Evolutionary conservation across 2,797 vertebrate genomes (phyloP).

Genomic region (Erpetoichthys calabaricus): DNA sequence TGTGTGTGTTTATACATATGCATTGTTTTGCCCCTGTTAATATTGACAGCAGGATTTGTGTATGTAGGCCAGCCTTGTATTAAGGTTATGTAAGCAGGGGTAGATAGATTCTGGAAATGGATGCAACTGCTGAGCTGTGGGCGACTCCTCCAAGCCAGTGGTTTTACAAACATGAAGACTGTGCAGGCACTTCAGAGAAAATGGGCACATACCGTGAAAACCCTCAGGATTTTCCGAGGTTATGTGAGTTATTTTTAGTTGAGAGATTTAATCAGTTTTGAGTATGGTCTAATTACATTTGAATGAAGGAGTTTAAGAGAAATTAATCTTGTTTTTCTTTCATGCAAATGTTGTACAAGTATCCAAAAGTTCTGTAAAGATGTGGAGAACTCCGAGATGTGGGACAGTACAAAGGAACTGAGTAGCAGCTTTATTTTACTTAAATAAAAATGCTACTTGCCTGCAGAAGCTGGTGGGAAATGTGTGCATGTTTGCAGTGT

Average conservation of each 20-base stretch:
- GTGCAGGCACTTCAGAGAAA: conserved; percentile 62
- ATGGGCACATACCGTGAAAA: conserved; percentile 74
- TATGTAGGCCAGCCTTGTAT: conserved; percentile 90
- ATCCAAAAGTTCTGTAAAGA: conserved; percentile 10
- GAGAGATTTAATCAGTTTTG: conserved; percentile 11
- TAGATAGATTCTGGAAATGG: conserved; percentile 54
- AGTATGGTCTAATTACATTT: conserved; percentile 2
- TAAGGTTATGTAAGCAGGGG: conserved; percentile 68
- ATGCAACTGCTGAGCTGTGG: conserved; percentile 34
- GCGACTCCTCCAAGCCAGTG: background rate
- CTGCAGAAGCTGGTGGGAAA: conserved; percentile 37
- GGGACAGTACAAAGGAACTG: conserved; percentile 28
- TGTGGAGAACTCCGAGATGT: conserved; percentile 22
- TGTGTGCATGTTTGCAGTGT: background rate
- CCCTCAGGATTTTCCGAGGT: conserved; percentile 72
- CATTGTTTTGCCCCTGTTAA: conserved; percentile 40
- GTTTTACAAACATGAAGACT: conserved; percentile 62
- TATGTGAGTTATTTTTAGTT: conserved; percentile 61
- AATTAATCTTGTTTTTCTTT: conserved; percentile 28
- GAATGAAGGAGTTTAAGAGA: background rate
- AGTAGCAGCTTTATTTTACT: conserved; percentile 38
- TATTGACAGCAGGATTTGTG: conserved; percentile 68
- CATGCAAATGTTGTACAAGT: conserved; percentile 20
- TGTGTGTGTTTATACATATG: conserved; percentile 10
- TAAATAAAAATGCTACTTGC: conserved; percentile 29